A percentile compares a stretch with the other conserved stretches of the same genome.
These are phyloP conservation scores for Corapipo altera DNA, from an alignment of 2,113 vertebrate genomes.

Conservation along the genomic window DNA sequence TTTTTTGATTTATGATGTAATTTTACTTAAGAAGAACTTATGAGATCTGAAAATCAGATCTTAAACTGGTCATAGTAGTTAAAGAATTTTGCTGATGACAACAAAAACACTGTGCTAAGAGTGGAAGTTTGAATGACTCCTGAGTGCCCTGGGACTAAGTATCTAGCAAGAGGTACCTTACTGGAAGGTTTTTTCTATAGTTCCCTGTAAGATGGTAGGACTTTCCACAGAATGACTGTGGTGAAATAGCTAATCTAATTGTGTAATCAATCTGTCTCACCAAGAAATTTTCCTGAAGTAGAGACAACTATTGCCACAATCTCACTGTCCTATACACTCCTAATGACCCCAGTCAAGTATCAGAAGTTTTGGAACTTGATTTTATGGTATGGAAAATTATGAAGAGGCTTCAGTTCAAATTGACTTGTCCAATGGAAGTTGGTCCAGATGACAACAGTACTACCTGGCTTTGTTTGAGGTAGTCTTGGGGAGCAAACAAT, in stretches of 20 bases:
- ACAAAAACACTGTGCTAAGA: not conserved
- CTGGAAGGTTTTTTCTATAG: not conserved
- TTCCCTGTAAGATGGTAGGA: not conserved
- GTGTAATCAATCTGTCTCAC: not conserved
- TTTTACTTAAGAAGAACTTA: not conserved
- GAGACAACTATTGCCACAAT: not conserved
- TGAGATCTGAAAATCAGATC: not conserved
- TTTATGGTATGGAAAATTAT: not conserved
- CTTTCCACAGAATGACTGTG: not conserved
- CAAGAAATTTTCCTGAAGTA: not conserved
- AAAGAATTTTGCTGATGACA: not conserved
- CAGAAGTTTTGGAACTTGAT: not conserved
- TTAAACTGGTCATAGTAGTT: not conserved
- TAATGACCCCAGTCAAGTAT: not conserved
- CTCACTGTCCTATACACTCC: not conserved
- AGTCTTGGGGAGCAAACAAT: constrained; percentile 6
- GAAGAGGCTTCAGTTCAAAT: not conserved
- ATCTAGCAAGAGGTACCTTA: not conserved
- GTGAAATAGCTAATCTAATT: not conserved
- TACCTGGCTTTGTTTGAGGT: constrained; percentile 46
- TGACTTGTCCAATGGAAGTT: not conserved
- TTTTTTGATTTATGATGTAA: not conserved
- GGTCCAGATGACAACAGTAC: not conserved
- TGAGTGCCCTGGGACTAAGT: not conserved
- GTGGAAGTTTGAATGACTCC: not conserved